phyloP scores from a whole-genome alignment of 2,888 invertebrate genomes.

The Leucania comma region DNA sequence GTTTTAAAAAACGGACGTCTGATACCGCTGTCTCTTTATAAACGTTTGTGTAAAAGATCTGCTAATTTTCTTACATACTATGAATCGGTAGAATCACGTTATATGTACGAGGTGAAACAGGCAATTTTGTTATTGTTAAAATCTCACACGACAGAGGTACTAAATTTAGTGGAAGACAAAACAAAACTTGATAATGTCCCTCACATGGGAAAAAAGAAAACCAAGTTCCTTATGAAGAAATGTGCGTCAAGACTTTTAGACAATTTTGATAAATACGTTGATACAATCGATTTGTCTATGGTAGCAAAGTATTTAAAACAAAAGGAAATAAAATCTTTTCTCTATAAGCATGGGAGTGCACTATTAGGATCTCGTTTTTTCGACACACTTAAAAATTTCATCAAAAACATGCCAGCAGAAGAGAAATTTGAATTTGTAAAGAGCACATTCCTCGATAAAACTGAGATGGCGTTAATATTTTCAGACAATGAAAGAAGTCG shows the following conservation, averaged over 20 bases:
- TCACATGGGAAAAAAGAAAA: constrained; percentile 71
- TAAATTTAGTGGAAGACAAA: constrained; percentile 71
- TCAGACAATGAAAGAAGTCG: neutral
- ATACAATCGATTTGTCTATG: constrained; percentile 69
- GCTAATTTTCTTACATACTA: constrained; percentile 69
- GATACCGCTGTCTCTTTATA: constrained; percentile 62
- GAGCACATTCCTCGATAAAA: constrained; percentile 72
- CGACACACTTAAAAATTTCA: constrained; percentile 73
- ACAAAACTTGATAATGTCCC: constrained; percentile 49
- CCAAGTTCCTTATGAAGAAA: constrained; percentile 74
- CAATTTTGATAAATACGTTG: constrained; percentile 71
- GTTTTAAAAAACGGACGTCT: constrained; percentile 64
- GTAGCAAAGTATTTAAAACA: constrained; percentile 76
- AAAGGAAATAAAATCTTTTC: constrained; percentile 73
- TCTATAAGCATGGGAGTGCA: constrained; percentile 68
- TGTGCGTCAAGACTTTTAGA: constrained; percentile 72
- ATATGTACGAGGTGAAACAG: neutral
- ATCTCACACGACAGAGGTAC: constrained; percentile 67
- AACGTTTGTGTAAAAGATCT: constrained; percentile 76
- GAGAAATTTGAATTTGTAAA: constrained; percentile 77
- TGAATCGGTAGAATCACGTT: constrained; percentile 7
- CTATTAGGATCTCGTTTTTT: constrained; percentile 63
- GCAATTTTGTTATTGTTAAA: constrained; percentile 66
- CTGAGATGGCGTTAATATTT: constrained; percentile 2
- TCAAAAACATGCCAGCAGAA: constrained; percentile 74